phyloP scores from a whole-genome alignment of 35 echinoderm and acorn worm genomes.

The Stichopus chloronotus region DNA sequence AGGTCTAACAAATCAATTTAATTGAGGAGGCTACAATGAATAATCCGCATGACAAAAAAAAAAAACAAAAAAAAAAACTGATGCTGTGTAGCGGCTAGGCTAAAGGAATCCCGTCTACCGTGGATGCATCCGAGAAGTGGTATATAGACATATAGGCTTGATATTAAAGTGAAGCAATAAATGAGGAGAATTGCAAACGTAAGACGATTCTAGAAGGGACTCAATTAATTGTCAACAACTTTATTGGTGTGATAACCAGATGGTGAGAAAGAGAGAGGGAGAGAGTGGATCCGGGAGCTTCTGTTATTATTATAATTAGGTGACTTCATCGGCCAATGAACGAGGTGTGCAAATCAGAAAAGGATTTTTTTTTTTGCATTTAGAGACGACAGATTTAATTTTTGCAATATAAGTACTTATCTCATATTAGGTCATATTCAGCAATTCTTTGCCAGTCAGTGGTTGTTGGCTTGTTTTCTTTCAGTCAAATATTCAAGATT shows the following conservation, averaged over 20 bases:
- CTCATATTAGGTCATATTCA: not conserved
- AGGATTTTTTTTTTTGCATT: no score
- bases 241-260: not conserved
- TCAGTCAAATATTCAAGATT: no score
- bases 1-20: constrained; percentile 6
- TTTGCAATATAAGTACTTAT: not conserved
- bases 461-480: no score
- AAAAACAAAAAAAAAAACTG: no score
- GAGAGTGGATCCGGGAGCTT: not conserved
- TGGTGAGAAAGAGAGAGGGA: not conserved
- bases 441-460: no score
- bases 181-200: no score
- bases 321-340: not conserved
- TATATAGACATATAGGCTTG: no score
- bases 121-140: no score
- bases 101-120: no score
- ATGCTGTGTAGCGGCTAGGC: no score
- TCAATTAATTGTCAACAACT: not conserved
- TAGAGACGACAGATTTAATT: not conserved
- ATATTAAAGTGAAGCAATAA: no score
- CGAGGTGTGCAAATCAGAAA: not conserved
- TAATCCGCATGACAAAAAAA: not conserved
- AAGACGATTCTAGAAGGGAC: no score
- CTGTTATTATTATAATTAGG: not conserved
- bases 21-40: constrained; percentile 6